Evolutionary conservation across 2,113 vertebrate genomes (phyloP), one percentile per base, ranked within the genome.

Genomic region (Balaeniceps rex): DNA sequence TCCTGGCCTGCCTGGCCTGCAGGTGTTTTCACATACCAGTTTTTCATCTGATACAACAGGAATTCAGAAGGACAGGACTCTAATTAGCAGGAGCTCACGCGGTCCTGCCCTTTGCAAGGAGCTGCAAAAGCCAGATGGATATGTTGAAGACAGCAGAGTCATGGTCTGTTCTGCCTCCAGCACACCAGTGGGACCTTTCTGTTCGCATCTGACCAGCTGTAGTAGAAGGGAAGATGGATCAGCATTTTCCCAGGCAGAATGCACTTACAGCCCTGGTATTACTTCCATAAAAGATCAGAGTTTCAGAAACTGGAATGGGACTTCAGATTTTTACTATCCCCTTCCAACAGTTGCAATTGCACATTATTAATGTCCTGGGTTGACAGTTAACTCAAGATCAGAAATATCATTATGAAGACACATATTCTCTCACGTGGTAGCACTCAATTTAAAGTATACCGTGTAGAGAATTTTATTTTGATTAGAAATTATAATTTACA

Each of bases 171-270:
- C 65, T 78, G 61, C 34, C 29, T 60, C 78, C 78, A 79, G 69
- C 19, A 69, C 61, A 47, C 49, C 42, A 42, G 5, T 34, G 47
- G n/a, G 24, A 80, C 29, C 14, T 16, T 92, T 61, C 76, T 42
- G 47, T 63, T 83, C 0, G 0, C 25, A 46, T 40, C 38, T 49
- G 29, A 72, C 19, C 44, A 58, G 54, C 36, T 0, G 0, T 0
- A 64, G 29, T n/a, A 65, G 54, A 94, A 81, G 19, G 38, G 5
- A 93, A 64, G 24, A 89, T 31, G 38, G 65, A 83, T 65, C 22
- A 84, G 19, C 28, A 63, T 40, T 60, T 58, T 93, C 25, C n/a
- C 55, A 60, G 29, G 40, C 6, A 85, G 31, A 91, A 81, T 31
- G 61, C 23, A 36, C 31, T 69, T 65, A 57, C 36, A 83, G 75